Conservation (phyloP, 2,797 vertebrate species). For the Coccyzus lansbergi region DNA sequence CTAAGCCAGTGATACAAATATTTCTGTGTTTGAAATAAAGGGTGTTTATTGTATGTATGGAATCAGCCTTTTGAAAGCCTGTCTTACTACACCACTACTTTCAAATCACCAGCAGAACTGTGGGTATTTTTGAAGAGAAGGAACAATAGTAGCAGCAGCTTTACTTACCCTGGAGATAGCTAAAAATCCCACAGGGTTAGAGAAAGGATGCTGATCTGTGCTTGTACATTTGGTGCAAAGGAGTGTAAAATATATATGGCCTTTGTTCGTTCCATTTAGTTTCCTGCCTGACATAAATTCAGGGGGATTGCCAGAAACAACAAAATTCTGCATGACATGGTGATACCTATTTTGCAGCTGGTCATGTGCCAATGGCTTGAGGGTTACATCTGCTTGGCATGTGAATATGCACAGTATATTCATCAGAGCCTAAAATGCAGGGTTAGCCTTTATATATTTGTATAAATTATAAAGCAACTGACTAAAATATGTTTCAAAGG, state of each 20-base stretch:
- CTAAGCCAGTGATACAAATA: background rate
- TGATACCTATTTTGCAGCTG: constrained; percentile 3
- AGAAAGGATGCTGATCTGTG: background rate
- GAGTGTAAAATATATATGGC: background rate
- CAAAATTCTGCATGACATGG: background rate
- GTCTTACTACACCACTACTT: background rate
- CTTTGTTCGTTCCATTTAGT: constrained; percentile 1
- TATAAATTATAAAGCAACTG: constrained; percentile 46
- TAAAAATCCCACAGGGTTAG: background rate
- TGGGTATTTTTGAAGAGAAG: background rate
- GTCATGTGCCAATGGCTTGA: constrained; percentile 7
- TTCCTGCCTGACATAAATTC: constrained; percentile 15
- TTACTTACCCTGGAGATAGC: background rate
- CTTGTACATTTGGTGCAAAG: background rate
- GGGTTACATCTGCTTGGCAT: constrained; percentile 48
- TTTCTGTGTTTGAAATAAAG: background rate
- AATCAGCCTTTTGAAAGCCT: background rate
- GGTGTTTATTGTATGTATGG: background rate
- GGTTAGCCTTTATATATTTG: constrained; percentile 24
- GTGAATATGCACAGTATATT: constrained; percentile 24
- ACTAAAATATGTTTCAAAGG: constrained; percentile 46
- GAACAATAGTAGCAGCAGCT: background rate
- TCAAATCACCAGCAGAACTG: background rate
- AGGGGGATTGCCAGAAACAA: background rate
- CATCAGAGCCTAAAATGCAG: constrained; percentile 2